A percentile compares a stretch with the other conserved stretches of the same genome.
Conservation (phyloP, 2,113 vertebrate species). For the Clarias batrachus region DNA sequence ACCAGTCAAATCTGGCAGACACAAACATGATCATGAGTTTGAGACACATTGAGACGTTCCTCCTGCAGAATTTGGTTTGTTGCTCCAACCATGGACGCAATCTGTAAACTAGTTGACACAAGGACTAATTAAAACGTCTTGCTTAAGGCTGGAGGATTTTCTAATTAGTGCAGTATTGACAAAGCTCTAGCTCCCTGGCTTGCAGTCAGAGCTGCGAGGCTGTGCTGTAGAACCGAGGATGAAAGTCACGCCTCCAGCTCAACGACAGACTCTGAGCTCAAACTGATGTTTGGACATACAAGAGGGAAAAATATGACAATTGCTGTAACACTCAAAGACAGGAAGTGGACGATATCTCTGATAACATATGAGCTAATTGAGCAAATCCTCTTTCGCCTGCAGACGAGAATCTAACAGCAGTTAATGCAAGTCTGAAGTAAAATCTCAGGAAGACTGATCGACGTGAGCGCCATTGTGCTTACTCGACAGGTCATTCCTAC, state of each 20-base stretch:
- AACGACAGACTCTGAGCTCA: neutral
- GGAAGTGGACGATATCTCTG: neutral
- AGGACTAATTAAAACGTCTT: conserved; percentile 83
- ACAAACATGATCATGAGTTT: neutral
- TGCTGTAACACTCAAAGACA: neutral
- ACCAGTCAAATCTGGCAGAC: neutral
- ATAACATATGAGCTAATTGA: neutral
- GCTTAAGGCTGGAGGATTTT: conserved; percentile 79
- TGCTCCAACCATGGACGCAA: conserved; percentile 73
- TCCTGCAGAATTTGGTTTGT: conserved; percentile 53
- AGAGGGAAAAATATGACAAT: neutral
- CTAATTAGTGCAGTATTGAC: conserved; percentile 81
- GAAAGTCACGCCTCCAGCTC: conserved; percentile 71
- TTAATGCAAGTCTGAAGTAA: neutral
- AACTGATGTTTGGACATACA: neutral
- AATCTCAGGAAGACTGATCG: neutral
- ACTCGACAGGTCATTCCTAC: neutral
- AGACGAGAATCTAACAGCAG: neutral
- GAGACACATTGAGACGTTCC: too few relatives aligned
- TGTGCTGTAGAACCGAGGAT: conserved; percentile 73
- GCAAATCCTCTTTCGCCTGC: neutral
- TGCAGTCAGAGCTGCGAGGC: conserved; percentile 72
- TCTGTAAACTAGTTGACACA: conserved; percentile 82
- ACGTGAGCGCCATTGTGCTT: neutral
- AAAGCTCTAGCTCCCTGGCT: conserved; percentile 80